Conservation (phyloP, 2,888 invertebrate species). For the Tenthredo mesomela region DNA sequence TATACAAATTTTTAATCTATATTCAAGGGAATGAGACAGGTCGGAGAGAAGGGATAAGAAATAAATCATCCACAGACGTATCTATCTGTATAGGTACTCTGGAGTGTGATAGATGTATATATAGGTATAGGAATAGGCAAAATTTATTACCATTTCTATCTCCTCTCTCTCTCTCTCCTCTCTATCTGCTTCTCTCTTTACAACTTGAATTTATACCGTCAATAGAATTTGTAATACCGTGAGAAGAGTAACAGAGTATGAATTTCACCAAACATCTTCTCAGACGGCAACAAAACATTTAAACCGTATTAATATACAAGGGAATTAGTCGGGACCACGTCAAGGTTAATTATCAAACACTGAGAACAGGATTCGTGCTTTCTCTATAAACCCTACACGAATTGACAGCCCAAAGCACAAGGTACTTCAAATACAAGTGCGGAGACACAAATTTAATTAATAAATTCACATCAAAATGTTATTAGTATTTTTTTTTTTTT, state of each 20-base stretch:
- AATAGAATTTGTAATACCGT: neutral
- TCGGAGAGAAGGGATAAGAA: neutral
- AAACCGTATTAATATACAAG: neutral
- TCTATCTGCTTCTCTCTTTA: neutral
- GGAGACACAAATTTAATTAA: neutral
- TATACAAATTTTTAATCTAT: neutral
- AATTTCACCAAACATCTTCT: neutral
- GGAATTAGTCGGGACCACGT: neutral
- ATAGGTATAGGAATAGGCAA: neutral
- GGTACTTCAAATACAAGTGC: neutral
- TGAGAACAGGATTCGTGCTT: neutral
- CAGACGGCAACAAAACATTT: neutral
- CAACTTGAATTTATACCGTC: neutral
- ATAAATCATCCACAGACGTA: neutral
- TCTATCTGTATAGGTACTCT: neutral
- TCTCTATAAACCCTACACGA: neutral
- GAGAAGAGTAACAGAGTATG: neutral
- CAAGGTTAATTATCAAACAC: neutral
- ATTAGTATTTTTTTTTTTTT: too few relatives aligned
- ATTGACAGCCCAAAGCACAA: neutral
- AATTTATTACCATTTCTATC: neutral
- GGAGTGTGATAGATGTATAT: neutral
- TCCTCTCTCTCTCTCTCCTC: neutral
- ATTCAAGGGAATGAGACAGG: neutral
- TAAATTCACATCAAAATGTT: neutral